These are phyloP conservation scores for Brachyptera risi DNA, from an alignment of 2,888 invertebrate species.

Conservation along the genomic window DNA sequence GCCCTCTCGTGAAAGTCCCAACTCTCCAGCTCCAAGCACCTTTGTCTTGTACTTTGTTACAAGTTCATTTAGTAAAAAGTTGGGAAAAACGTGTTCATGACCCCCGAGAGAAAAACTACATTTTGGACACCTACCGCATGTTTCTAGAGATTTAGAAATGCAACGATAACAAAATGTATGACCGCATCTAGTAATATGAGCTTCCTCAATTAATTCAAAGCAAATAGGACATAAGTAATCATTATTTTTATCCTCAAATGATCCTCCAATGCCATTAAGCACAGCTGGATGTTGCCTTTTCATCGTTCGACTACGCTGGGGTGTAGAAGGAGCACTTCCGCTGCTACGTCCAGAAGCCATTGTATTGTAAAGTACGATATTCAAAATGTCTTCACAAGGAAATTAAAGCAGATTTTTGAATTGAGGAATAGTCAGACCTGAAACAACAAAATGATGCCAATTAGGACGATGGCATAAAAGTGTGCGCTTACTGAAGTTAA, in stretches of 20 bases:
- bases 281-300: constrained; percentile 46
- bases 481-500: background rate
- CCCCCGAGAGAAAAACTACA: constrained; percentile 69
- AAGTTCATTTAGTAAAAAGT: constrained; percentile 78
- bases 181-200: constrained; percentile 87
- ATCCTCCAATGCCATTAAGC: constrained; percentile 59
- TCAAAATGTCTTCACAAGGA: background rate
- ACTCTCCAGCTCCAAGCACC: constrained; percentile 47
- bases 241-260: constrained; percentile 63
- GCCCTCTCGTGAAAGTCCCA: constrained; percentile 42
- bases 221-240: constrained; percentile 75
- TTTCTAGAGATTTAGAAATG: constrained; percentile 63
- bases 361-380: background rate
- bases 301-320: constrained; percentile 26
- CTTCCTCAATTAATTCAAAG: constrained; percentile 83
- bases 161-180: constrained; percentile 88
- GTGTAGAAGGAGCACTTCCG: constrained; percentile 26
- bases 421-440: background rate
- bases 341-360: constrained; percentile 30
- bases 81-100: constrained; percentile 75
- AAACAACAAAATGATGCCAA: background rate
- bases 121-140: constrained; percentile 72
- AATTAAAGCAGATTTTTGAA: background rate
- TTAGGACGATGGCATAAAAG: background rate
- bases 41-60: constrained; percentile 65